Conservation (phyloP, 1,140 invertebrate genomes). For the Drosophila teissieri region DNA sequence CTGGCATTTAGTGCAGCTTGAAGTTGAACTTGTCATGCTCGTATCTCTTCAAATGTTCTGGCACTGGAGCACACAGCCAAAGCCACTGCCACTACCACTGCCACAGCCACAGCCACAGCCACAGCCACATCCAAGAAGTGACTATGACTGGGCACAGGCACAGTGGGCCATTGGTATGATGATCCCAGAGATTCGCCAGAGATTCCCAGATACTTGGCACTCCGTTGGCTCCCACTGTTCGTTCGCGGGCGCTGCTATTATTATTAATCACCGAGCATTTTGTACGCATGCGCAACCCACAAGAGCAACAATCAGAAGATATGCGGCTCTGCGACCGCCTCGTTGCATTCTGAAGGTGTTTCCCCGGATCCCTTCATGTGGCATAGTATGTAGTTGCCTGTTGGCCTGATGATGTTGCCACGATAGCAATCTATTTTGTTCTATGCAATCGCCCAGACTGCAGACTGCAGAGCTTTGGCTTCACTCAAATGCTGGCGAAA, state of each 20-base stretch:
- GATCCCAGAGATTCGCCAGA: constrained; percentile 13
- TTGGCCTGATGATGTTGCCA: constrained; percentile 81
- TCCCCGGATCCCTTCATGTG: constrained; percentile 26
- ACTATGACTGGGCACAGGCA: constrained; percentile 20
- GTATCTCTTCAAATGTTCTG: constrained; percentile 79
- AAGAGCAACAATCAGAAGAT: constrained; percentile 59
- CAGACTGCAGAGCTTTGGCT: no score
- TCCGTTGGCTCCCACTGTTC: constrained; percentile 48
- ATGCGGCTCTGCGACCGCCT: constrained; percentile 73
- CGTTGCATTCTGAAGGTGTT: constrained; percentile 82
- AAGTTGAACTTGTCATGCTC: constrained; percentile 78
- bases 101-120: neutral
- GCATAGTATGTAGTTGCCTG: constrained; percentile 40
- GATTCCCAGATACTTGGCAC: constrained; percentile 23
- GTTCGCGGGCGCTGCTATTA: constrained; percentile 71
- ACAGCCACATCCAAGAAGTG: constrained; percentile 6
- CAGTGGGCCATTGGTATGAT: constrained; percentile 20
- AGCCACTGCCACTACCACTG: neutral
- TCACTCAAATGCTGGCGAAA: constrained; percentile 42
- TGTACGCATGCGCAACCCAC: constrained; percentile 78
- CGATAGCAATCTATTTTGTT: constrained; percentile 84
- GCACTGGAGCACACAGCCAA: constrained; percentile 42
- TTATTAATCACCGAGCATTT: constrained; percentile 84
- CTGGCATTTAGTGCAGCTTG: constrained; percentile 73
- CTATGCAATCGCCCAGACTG: constrained; percentile 64